Evolutionary conservation across 1,140 invertebrate genomes (phyloP), one percentile per base, ranked within the genome.

Genomic region (Drosophila littoralis): DNA sequence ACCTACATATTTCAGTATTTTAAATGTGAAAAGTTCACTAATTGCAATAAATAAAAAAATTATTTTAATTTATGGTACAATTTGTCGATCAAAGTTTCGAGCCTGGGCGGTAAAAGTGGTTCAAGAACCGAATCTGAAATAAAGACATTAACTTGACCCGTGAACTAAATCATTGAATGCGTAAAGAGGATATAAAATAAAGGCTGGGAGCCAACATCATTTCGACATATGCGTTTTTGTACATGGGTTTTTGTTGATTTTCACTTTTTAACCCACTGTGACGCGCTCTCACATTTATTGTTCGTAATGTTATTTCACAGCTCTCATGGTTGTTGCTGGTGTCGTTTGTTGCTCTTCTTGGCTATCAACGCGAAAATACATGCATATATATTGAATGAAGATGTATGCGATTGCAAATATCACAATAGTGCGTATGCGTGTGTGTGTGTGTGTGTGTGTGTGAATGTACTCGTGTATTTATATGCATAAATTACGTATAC

Each of bases 401-500:
- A 85, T 82, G 67, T 72, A 81, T 79, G 63, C 28, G 57, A 54
- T 52, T 55, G 70, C 22, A 69, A 67, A 86, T 77, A 71, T 68
- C 59, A 73, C 43, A 55, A 22, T 64, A 43, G 38, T 52, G 9
- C 50, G 40, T 55, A 55, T 32, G 50, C 51, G 17, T 57, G 6
- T 57, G 15, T 38, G 22, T 51, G 40, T 42, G 48, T 15, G 22
- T 60, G 52, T 46, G 36, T 70, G 48, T 60, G 35, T 35, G 32
- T 59, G 51, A 46, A 57, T 75, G 66, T 48, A 58, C 45, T 65
- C 36, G 33, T 67, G 64, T 68, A 42, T 69, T 65, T 52, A 67
- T 70, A 64, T 82, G 84, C 72, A 83, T 83, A 86, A 55, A 89
- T 88, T 88, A 88, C 66, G 80, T 77, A 89, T 89, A 80, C 84